Conservation (phyloP, 1,140 invertebrate species). For the Halyomorpha halys region DNA sequence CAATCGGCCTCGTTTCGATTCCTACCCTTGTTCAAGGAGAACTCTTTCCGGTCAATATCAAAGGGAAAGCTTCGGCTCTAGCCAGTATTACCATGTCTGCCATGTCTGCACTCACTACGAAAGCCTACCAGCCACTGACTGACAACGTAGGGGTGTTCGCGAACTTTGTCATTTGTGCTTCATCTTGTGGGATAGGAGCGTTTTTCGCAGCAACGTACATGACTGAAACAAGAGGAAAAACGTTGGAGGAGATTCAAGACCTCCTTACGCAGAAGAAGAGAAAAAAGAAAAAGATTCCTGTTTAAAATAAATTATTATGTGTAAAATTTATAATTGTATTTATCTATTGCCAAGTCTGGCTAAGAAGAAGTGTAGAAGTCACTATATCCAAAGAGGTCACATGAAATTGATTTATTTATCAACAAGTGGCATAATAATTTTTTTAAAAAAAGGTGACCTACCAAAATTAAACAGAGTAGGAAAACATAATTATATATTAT, state of each 20-base stretch:
- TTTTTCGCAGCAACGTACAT: constrained; percentile 50
- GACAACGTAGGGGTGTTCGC: constrained; percentile 50
- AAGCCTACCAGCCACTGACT: constrained; percentile 52
- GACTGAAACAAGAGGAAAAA: constrained; percentile 73
- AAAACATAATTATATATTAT: no score
- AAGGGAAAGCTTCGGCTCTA: constrained; percentile 24
- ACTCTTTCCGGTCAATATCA: constrained; percentile 26
- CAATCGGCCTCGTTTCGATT: constrained; percentile 25
- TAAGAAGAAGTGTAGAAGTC: no score
- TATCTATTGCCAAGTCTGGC: no score
- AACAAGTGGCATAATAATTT: no score
- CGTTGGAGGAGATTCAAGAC: constrained; percentile 58
- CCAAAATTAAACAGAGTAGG: no score
- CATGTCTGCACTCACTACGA: constrained; percentile 52
- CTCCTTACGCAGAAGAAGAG: constrained; percentile 8
- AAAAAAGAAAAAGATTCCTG: neutral
- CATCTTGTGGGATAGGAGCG: constrained; percentile 48
- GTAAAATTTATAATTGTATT: no score
- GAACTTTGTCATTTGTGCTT: constrained; percentile 70
- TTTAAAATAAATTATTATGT: no score
- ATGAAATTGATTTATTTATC: no score
- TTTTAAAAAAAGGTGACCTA: no score
- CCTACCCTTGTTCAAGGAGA: constrained; percentile 28
- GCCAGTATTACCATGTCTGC: constrained; percentile 22
- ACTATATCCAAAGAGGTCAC: no score